A percentile compares a stretch with the other conserved stretches of the same genome.
Conservation (phyloP, 2,797 vertebrate species). For the Eulemur coronatus region DNA sequence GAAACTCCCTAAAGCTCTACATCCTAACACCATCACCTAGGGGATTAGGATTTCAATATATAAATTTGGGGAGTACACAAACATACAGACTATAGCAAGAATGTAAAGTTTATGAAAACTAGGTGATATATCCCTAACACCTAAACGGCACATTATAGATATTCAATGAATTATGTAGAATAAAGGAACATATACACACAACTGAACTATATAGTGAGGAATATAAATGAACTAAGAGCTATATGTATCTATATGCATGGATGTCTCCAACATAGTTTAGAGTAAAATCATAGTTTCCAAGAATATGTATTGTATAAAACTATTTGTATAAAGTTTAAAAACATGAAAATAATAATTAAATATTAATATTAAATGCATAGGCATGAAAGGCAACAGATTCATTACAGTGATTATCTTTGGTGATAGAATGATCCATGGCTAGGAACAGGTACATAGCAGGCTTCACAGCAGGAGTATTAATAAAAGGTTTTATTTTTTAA, state of each 20-base stretch:
- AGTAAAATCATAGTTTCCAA: neutral
- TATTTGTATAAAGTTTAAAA: neutral
- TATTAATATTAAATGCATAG: neutral
- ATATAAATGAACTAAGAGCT: neutral
- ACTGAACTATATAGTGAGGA: neutral
- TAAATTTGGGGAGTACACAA: neutral
- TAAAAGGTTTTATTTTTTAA: neutral
- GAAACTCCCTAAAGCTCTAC: neutral
- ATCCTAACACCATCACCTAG: neutral
- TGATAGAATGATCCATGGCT: neutral
- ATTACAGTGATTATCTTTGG: neutral
- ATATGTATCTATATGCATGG: neutral
- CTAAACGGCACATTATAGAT: neutral
- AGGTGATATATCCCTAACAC: neutral
- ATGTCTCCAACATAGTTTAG: neutral
- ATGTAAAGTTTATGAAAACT: neutral
- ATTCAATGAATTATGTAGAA: neutral
- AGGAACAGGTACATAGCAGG: neutral
- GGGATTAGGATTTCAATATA: neutral
- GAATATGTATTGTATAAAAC: neutral
- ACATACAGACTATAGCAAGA: neutral
- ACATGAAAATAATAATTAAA: neutral
- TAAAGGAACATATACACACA: neutral
- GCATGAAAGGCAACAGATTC: neutral
- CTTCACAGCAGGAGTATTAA: neutral